Conservation (phyloP, 2,113 vertebrate genomes). For the Poicephalus gulielmi region DNA sequence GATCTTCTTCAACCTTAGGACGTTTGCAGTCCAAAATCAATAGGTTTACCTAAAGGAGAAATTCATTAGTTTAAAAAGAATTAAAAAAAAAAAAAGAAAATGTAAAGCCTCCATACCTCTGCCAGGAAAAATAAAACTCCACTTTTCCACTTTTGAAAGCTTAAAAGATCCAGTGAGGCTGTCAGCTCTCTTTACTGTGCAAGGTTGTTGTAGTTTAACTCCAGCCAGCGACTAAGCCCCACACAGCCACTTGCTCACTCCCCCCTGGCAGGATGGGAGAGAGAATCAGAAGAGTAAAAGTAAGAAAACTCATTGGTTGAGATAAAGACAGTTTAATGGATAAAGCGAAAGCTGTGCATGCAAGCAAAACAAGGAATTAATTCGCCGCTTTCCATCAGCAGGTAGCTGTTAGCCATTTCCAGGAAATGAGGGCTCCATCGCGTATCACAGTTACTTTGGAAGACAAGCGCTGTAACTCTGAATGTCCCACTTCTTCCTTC, state of each 20-base stretch:
- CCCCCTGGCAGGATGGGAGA: not conserved
- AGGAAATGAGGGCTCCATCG: not conserved
- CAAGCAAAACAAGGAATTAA: not conserved
- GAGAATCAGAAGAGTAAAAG: not conserved
- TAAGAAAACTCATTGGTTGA: not conserved
- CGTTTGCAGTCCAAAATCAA: not conserved
- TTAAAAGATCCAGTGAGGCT: constrained; percentile 22
- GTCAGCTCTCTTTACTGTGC: constrained; percentile 10
- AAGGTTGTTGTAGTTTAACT: not conserved
- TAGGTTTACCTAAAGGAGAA: not conserved
- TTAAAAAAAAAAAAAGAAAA: not conserved
- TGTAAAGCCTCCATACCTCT: not conserved
- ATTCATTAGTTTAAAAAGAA: not conserved
- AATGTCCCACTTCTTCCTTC: not conserved
- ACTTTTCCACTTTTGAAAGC: not conserved
- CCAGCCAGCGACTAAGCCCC: not conserved
- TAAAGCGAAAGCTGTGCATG: not conserved
- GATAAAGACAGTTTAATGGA: not conserved
- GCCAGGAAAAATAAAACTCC: constrained; percentile 37
- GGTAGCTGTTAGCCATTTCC: not conserved
- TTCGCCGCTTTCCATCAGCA: not conserved
- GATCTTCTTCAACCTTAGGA: not conserved
- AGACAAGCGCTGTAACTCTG: not conserved
- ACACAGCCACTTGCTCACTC: not conserved
- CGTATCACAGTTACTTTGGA: not conserved